phyloP scores from a whole-genome alignment of 2,797 vertebrate genomes.

The Alca torda region DNA sequence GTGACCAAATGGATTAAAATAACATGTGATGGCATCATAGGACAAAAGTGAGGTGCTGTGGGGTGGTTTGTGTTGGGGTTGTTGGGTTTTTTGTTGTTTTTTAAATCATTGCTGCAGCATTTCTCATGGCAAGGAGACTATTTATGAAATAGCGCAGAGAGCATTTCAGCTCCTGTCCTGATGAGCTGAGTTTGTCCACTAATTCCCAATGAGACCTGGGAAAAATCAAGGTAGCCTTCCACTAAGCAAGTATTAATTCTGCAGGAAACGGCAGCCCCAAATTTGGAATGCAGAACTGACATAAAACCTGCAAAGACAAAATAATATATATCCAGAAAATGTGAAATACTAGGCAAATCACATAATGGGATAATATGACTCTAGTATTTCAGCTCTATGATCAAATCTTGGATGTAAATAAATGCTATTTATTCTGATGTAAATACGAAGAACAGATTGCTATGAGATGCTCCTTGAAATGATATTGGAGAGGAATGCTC shows the following conservation, averaged over 20 bases:
- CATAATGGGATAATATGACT: neutral
- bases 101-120: neutral
- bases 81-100: neutral
- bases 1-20: neutral
- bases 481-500: neutral
- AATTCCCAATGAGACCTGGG: neutral
- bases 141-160: neutral
- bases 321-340: neutral
- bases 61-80: neutral
- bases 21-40: rapidly evolving
- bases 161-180: neutral
- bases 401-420: neutral
- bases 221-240: neutral
- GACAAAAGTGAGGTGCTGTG: neutral
- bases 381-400: neutral
- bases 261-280: neutral
- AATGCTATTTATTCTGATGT: neutral
- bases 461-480: neutral
- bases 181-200: neutral
- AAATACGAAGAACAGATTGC: neutral
- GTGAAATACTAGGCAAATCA: neutral
- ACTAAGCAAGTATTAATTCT: neutral
- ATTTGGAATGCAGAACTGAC: neutral
- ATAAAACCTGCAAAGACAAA: neutral
- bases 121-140: neutral